Base-by-base conservation (phyloP, 2,888 invertebrate species). In the Teleogryllus oceanicus region DNA sequence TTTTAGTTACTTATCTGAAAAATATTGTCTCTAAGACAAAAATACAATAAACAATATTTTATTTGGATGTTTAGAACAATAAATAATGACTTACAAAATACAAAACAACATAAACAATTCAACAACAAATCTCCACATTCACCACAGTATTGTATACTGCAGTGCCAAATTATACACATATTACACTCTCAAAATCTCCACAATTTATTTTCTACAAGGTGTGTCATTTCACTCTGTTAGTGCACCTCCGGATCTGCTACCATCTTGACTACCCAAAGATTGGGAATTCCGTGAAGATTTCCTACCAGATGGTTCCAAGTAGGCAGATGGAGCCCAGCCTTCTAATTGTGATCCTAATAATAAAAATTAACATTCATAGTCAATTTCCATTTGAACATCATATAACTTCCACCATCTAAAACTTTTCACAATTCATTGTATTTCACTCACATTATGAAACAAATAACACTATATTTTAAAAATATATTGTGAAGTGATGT, bases 251-350 rank as follows among this genome's bases (percentile, higher is more conserved):
- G 77, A 80, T 50, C 62, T 77, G 77, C 74, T 77, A 49, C 80
- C 76, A 75, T 80, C 77, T 77, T 77, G 80, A 49, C 80, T 80
- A 21, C 77, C 74, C 62, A 80, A 16, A 12, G 85, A 85, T 24
- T 84, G 84, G 18, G 84, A 84, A 75, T 83, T 83, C 50, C 84
- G 82, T 50, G 80, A 81, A 79, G 81, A 82, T 77, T 82, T 83
- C 78, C 81, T 83, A 49, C 82, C 81, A 84, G 90, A 86, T 83
- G 90, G 90, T 89, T 96, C 96, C 88, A 97, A 90, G 89, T 96
- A 97, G 51, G 96, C 96, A 79, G 96, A 96, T 80, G 97, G 97
- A 81, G 96, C 96, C 97, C 97, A 98, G 84, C 97, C 97, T 88
- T 96, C 96, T 85, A 92, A 90, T 84, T 91, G 90, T 82, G 89